Conservation (phyloP, 1,140 invertebrate genomes). For the Nasonia longicornis region DNA sequence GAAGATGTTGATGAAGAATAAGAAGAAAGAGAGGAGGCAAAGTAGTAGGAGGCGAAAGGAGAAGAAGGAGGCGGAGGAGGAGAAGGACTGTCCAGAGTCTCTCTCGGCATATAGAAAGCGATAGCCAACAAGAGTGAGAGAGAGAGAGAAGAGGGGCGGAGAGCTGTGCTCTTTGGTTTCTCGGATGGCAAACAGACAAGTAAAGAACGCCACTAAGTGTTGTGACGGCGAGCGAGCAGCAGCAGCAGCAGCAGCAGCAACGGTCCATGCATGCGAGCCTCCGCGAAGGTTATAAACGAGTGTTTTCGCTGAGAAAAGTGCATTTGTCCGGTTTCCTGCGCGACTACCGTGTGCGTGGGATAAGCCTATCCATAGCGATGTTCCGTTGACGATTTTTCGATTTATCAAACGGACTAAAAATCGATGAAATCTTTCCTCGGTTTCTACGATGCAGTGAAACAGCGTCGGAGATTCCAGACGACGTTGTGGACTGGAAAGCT, state of each 20-base stretch:
- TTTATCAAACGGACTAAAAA: no score
- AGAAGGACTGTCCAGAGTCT: slow-evolving; percentile 12
- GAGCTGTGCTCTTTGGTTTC: slow-evolving; percentile 12
- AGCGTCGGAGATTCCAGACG: no score
- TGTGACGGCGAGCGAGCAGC: slow-evolving; percentile 57
- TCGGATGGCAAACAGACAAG: not conserved
- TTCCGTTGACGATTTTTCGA: no score
- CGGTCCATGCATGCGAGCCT: not conserved
- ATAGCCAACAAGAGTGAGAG: slow-evolving; percentile 33
- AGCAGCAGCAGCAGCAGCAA: not conserved
- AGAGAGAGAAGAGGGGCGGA: slow-evolving; percentile 51
- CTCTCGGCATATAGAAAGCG: slow-evolving; percentile 18
- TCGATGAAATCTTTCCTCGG: no score
- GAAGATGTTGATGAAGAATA: slow-evolving; percentile 1
- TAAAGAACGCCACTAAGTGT: slow-evolving; percentile 58
- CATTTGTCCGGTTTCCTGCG: no score
- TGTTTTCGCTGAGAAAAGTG: no score
- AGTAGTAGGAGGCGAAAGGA: not conserved
- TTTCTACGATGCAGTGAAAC: no score
- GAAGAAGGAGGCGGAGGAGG: slow-evolving; percentile 11
- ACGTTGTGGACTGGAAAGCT: no score
- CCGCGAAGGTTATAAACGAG: no score
- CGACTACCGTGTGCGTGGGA: no score
- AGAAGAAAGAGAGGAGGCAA: slow-evolving; percentile 1
- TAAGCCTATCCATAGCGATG: no score